Percentiles rank a stretch among this genome's conserved stretches.
phyloP scores from a whole-genome alignment of 2,888 invertebrate genomes.

The Nowickia ferox region DNA sequence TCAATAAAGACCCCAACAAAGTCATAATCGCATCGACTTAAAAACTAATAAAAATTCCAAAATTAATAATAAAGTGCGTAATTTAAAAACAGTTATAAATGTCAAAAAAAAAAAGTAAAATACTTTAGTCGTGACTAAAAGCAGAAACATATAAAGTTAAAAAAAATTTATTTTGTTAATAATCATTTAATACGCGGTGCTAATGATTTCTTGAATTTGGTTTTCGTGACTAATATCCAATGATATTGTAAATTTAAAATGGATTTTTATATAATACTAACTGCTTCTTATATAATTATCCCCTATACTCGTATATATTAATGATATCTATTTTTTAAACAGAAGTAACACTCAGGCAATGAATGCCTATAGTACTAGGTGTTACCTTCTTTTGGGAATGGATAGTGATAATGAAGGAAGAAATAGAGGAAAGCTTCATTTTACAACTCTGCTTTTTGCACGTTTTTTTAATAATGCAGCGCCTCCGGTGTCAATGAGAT shows the following conservation, averaged over 20 bases:
- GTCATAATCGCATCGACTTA: conserved; percentile 47
- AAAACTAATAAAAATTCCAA: conserved; percentile 42
- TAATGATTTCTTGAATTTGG: background rate
- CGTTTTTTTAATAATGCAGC: too few relatives aligned
- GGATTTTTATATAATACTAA: background rate
- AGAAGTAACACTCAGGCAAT: too few relatives aligned
- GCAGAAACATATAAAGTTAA: background rate
- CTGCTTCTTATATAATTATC: background rate
- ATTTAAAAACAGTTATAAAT: background rate
- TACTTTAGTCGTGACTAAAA: conserved; percentile 1
- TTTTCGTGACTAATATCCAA: conserved; percentile 25
- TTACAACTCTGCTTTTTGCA: too few relatives aligned
- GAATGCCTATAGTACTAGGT: too few relatives aligned
- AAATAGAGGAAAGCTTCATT: too few relatives aligned
- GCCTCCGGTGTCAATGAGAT: too few relatives aligned
- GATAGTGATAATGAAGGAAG: too few relatives aligned
- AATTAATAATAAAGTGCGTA: background rate
- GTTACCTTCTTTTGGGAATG: too few relatives aligned
- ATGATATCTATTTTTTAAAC: too few relatives aligned
- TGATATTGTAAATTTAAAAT: conserved; percentile 15
- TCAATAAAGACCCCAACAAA: conserved; percentile 34
- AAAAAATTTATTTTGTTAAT: background rate
- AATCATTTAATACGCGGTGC: background rate
- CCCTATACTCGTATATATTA: background rate
- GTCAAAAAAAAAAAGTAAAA: conserved; percentile 23